Percentiles rank a stretch among this genome's conserved stretches.
Conservation (phyloP, 2,113 vertebrate species). For the Speoplatyrhinus poulsoni region DNA sequence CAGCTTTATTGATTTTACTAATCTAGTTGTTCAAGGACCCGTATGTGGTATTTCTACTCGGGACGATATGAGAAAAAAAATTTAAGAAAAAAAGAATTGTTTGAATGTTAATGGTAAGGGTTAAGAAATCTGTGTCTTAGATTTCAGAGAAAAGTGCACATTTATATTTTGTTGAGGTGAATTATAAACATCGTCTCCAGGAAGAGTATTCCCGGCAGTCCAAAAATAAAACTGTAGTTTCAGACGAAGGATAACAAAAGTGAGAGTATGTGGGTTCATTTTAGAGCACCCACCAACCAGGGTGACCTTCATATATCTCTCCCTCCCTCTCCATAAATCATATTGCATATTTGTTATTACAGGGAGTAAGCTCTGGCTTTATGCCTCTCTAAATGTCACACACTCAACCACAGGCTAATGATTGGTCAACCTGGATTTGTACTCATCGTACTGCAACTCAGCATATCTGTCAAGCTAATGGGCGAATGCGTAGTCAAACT, state of each 20-base stretch:
- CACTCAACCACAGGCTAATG: conserved; percentile 51
- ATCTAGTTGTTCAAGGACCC: neutral
- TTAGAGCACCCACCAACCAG: conserved; percentile 59
- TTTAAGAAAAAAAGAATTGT: neutral
- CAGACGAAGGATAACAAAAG: conserved; percentile 26
- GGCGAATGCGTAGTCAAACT: conserved; percentile 8
- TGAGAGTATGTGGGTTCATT: conserved; percentile 40
- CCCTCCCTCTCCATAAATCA: conserved; percentile 49
- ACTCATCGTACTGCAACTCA: conserved; percentile 7
- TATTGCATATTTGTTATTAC: conserved; percentile 54
- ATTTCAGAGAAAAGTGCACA: no score
- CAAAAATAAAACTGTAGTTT: conserved; percentile 21
- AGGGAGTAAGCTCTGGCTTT: conserved; percentile 47
- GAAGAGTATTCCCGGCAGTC: conserved; percentile 30
- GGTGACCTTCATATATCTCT: conserved; percentile 67
- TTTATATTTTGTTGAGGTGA: no score
- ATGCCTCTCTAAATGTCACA: conserved; percentile 68
- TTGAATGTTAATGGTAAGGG: neutral
- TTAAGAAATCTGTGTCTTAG: neutral
- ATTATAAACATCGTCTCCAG: neutral
- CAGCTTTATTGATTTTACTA: no score
- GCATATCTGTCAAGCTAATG: conserved; percentile 30
- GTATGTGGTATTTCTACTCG: neutral
- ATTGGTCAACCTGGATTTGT: conserved; percentile 54
- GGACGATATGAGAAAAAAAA: neutral